Evolutionary conservation across 2,888 invertebrate genomes (phyloP).

Genomic region (Andrena bicolor): DNA sequence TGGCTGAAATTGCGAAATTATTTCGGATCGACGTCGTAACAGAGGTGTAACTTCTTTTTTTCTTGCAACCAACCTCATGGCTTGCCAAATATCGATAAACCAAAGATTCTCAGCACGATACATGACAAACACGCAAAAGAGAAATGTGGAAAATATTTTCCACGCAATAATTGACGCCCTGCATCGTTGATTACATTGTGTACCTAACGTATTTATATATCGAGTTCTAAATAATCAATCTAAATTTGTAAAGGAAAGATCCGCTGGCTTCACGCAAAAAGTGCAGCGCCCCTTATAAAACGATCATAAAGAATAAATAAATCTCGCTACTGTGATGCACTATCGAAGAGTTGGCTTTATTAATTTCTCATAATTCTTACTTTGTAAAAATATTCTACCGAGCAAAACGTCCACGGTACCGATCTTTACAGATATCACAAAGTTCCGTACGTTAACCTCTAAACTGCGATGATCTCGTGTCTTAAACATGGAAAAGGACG

Average conservation of each 20-base stretch:
- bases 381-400: constrained; percentile 36
- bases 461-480: constrained; percentile 28
- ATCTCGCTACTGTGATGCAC: constrained; percentile 31
- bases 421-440: constrained; percentile 30
- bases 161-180: constrained; percentile 23
- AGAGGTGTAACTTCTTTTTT: constrained; percentile 6
- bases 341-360: constrained; percentile 29
- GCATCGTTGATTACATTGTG: constrained; percentile 23
- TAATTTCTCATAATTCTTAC: constrained; percentile 37
- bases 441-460: constrained; percentile 36
- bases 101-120: constrained; percentile 18
- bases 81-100: constrained; percentile 35
- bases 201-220: constrained; percentile 15
- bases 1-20: not conserved
- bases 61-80: constrained; percentile 53
- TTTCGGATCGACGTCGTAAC: not conserved
- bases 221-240: constrained; percentile 18
- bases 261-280: constrained; percentile 1
- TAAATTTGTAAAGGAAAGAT: constrained; percentile 12
- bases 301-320: constrained; percentile 29
- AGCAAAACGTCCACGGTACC: constrained; percentile 44
- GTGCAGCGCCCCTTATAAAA: constrained; percentile 10
- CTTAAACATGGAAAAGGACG: constrained; percentile 3
- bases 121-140: constrained; percentile 11
- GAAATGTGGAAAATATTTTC: constrained; percentile 15